Evolutionary conservation across 2,113 vertebrate species (phyloP), one percentile per base, ranked within the genome.

Genomic region (Chamaea fasciata): DNA sequence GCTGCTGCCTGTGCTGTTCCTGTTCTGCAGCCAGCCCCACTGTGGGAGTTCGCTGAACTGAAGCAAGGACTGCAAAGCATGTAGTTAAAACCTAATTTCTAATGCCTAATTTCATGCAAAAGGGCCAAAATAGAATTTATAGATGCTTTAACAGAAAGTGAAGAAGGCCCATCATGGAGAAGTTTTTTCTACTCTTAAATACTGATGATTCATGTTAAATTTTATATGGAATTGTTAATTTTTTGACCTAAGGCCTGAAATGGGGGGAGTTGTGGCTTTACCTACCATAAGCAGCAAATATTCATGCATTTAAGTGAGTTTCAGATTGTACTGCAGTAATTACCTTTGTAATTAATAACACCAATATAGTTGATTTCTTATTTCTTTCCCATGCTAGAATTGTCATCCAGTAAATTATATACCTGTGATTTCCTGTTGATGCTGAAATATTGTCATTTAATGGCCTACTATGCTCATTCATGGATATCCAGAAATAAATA

Each of bases 21-120:
- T 1, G 0, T 69, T 75, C 47, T 13, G 22, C 60, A 65, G 53
- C 20, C 33, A 47, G 14, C 2, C 2, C 0, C 0, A 22, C 19
- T 50, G 39, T 0, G 5, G 41, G 27, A 49, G 5, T 62, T 60
- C 17, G 16, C 44, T 41, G 10, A 87, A 68, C 44, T 31, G 60
- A 81, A 81, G 30, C 18, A 74, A 26, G 28, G 30, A 18, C 5
- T 60, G 31, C 21, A 57, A 80, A 91, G 1, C 4, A 1, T 27
- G 10, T 15, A 15, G 41, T 26, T 35, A 47, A 67, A 79, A 57
- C 7, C 8, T 46, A 6, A 35, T 63, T 85, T 59, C 9, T 83
- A 41, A n/a, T 71, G 3, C 28, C 10, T 59, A n/a, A 5, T 12
- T 41, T 44, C 3, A 50, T n/a, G 41, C 8, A 27, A 27, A 73